Conservation (phyloP, 2,113 vertebrate species). For the Seriola dumerili region DNA sequence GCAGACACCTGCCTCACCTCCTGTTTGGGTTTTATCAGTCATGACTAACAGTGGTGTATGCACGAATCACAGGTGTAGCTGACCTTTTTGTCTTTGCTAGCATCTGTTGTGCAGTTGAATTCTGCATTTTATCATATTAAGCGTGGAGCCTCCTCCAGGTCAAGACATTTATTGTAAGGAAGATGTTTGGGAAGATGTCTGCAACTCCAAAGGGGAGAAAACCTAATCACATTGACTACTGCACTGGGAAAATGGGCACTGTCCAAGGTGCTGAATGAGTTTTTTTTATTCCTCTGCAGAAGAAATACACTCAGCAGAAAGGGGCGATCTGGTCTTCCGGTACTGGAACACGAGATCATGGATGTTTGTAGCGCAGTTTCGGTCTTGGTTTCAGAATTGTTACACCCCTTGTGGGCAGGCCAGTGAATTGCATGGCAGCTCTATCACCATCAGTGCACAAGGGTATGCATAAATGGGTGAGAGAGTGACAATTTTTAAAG, state of each 20-base stretch:
- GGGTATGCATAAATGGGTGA: not conserved
- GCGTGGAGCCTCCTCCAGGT: not conserved
- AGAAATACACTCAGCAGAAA: not conserved
- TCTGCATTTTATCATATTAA: too few species aligned
- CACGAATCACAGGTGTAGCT: too few species aligned
- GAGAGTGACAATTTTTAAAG: not conserved
- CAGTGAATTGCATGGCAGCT: not conserved
- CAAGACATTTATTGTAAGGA: not conserved
- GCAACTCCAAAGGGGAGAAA: not conserved
- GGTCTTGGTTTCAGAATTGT: too few species aligned
- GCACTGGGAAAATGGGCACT: conserved; percentile 24
- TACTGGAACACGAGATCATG: too few species aligned
- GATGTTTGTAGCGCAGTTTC: too few species aligned
- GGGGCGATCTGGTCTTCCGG: too few species aligned
- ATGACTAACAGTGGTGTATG: too few species aligned
- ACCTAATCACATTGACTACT: not conserved
- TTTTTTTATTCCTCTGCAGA: not conserved
- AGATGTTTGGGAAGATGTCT: not conserved
- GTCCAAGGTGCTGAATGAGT: conserved; percentile 70
- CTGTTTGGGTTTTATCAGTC: too few species aligned
- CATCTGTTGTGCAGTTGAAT: too few species aligned
- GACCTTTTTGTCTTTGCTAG: too few species aligned
- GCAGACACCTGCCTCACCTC: too few species aligned
- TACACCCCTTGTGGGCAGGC: not conserved
- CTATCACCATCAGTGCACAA: not conserved